Conservation (phyloP, 2,888 invertebrate genomes). For the Oxystoma pomonae region DNA sequence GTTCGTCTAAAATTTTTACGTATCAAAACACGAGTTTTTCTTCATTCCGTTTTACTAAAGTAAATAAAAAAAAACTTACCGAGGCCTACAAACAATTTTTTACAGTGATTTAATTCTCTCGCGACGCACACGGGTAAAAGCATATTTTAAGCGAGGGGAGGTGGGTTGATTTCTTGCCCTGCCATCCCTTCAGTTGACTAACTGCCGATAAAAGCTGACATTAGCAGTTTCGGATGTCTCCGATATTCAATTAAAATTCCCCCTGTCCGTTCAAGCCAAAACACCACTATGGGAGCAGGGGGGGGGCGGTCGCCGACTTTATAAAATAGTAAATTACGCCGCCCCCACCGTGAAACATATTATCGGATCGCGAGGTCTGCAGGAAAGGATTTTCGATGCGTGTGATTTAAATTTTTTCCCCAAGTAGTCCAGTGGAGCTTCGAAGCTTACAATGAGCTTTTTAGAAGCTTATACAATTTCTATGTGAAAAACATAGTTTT, state of each 20-base stretch:
- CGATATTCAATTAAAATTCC: conserved; percentile 25
- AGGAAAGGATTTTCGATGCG: conserved; percentile 25
- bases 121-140: no score
- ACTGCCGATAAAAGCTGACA: not conserved
- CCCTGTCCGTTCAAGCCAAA: conserved; percentile 4
- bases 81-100: no score
- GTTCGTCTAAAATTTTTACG: no score
- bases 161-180: no score
- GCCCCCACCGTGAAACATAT: conserved; percentile 26
- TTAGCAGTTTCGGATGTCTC: not conserved
- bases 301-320: conserved; percentile 22
- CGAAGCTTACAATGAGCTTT: no score
- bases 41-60: no score
- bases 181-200: not conserved
- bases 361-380: conserved; percentile 1
- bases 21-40: no score
- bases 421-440: not conserved
- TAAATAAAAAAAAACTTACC: no score
- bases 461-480: no score
- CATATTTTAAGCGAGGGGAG: no score
- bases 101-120: no score
- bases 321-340: conserved; percentile 28
- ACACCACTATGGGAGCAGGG: conserved; percentile 9
- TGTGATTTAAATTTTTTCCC: conserved; percentile 16
- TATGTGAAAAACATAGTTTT: no score